A percentile compares a stretch with the other conserved stretches of the same genome.
phyloP scores from a whole-genome alignment of 2,797 vertebrate genomes.

The Saguinus oedipus region DNA sequence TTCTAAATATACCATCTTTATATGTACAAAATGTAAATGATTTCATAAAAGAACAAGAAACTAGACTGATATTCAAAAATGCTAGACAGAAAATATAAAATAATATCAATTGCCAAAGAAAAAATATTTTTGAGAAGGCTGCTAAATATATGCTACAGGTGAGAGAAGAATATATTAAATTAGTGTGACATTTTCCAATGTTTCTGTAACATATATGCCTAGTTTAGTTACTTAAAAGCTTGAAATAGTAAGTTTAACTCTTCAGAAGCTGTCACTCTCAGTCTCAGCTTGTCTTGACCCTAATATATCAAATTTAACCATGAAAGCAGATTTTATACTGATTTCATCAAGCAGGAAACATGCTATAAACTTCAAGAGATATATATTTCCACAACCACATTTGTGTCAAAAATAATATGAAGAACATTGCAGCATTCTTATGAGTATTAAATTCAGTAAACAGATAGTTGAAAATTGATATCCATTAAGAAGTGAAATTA shows the following conservation, averaged over 20 bases:
- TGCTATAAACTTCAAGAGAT: background rate
- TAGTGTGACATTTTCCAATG: background rate
- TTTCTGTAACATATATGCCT: background rate
- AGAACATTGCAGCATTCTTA: background rate
- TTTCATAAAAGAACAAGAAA: background rate
- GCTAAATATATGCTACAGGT: constrained; percentile 19
- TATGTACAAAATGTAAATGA: background rate
- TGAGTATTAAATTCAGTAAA: background rate
- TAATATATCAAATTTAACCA: background rate
- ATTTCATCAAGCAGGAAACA: constrained; percentile 22
- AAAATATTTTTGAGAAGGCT: constrained; percentile 45
- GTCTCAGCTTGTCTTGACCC: background rate
- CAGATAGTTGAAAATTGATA: background rate
- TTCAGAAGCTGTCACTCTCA: constrained; percentile 23
- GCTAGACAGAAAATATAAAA: constrained; percentile 33
- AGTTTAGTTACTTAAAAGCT: background rate
- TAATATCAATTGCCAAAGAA: background rate
- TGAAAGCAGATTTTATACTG: constrained; percentile 13
- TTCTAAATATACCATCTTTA: background rate
- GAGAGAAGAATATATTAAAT: background rate
- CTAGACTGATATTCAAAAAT: background rate
- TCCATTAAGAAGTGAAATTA: background rate
- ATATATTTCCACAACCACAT: background rate
- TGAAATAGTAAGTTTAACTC: background rate
- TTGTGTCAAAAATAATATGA: background rate